Evolutionary conservation across 2,888 invertebrate species (phyloP).

Genomic region (Athalia cordata): DNA sequence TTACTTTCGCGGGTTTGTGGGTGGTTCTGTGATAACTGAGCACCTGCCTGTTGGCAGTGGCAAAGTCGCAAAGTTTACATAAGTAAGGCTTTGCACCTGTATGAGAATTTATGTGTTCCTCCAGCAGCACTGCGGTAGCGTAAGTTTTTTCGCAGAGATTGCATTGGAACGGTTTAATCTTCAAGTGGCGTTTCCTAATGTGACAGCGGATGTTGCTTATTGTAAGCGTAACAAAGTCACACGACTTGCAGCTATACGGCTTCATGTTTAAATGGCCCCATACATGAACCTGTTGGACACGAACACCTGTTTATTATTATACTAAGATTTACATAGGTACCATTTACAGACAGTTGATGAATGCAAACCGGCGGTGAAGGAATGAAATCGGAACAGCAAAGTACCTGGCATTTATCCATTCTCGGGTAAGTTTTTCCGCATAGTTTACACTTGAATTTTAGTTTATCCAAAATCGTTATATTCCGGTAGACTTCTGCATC

Average conservation of each 20-base stretch:
- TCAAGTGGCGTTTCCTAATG: slow-evolving; percentile 66
- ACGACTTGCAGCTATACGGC: slow-evolving; percentile 63
- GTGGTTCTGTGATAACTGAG: slow-evolving; percentile 61
- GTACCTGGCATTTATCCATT: slow-evolving; percentile 63
- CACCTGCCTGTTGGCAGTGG: slow-evolving; percentile 63
- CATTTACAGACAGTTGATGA: background rate
- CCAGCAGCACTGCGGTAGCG: slow-evolving; percentile 60
- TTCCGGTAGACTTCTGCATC: slow-evolving; percentile 56
- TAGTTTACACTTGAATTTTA: slow-evolving; percentile 60
- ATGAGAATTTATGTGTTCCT: slow-evolving; percentile 66
- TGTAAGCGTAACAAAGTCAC: slow-evolving; percentile 64
- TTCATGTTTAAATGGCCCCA: slow-evolving; percentile 67
- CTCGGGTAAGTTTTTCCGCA: slow-evolving; percentile 59
- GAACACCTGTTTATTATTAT: background rate
- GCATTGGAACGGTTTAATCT: slow-evolving; percentile 65
- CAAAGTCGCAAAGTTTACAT: slow-evolving; percentile 61
- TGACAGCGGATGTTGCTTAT: slow-evolving; percentile 65
- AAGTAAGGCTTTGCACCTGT: slow-evolving; percentile 61
- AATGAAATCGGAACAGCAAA: background rate
- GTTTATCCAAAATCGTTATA: slow-evolving; percentile 55
- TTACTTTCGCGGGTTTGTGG: slow-evolving; percentile 63
- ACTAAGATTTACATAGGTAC: background rate
- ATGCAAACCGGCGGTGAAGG: too few species aligned
- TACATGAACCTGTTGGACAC: slow-evolving; percentile 60
- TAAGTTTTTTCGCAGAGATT: slow-evolving; percentile 61